These are phyloP conservation scores for Fulica atra DNA, from an alignment of 2,113 vertebrate species.

Conservation along the genomic window DNA sequence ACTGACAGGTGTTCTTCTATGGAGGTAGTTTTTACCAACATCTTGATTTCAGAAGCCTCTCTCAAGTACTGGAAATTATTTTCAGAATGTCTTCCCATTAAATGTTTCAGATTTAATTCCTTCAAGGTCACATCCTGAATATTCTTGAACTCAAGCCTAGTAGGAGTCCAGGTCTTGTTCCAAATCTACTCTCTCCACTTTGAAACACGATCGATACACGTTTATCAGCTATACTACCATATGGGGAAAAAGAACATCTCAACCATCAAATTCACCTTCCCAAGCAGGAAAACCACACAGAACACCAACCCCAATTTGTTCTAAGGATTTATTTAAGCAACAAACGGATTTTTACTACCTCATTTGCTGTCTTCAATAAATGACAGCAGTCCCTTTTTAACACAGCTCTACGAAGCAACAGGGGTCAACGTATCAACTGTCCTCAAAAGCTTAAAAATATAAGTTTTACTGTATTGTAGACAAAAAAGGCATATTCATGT, in stretches of 20 bases:
- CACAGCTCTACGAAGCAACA: conserved; percentile 52
- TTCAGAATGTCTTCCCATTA: not conserved
- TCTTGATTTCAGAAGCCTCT: not conserved
- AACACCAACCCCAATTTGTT: not conserved
- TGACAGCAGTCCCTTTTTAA: conserved; percentile 59
- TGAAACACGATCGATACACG: rapidly evolving
- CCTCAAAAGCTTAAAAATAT: conserved; percentile 46
- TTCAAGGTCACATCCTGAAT: not conserved
- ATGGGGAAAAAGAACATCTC: not conserved
- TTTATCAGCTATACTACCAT: not conserved
- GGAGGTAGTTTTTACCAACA: not conserved
- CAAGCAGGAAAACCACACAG: not conserved
- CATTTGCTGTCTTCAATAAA: conserved; percentile 60
- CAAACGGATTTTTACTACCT: conserved; percentile 56
- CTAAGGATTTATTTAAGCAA: conserved; percentile 42
- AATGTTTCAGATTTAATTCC: not conserved
- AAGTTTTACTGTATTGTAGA: conserved; percentile 51
- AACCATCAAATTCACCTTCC: not conserved
- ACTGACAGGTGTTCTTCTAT: not conserved
- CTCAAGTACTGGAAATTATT: not conserved
- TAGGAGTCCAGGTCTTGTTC: rapidly evolving
- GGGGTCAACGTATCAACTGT: conserved; percentile 52
- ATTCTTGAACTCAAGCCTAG: not conserved
- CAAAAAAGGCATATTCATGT: conserved; percentile 44
- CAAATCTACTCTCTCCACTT: not conserved